Percentiles rank a stretch among this genome's conserved stretches.
These are phyloP conservation scores for Hyalella azteca DNA, from an alignment of 2,888 invertebrate species.

Conservation along the genomic window DNA sequence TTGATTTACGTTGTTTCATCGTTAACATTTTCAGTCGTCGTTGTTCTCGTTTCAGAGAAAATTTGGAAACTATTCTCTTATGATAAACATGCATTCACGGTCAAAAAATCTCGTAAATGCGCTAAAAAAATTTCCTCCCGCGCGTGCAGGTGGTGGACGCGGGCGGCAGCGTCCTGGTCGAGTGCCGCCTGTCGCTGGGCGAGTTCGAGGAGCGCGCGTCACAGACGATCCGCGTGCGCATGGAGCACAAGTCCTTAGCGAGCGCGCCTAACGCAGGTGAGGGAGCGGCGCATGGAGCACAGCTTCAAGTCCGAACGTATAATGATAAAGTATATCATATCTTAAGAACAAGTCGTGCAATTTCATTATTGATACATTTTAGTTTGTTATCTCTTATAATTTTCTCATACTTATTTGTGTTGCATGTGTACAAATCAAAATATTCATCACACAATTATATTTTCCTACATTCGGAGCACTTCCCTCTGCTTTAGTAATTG, in stretches of 20 bases:
- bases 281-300: slow-evolving; percentile 22
- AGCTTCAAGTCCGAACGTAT: neutral
- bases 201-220: slow-evolving; percentile 22
- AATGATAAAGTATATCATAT: too few relatives aligned
- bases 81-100: neutral
- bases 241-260: slow-evolving; percentile 29
- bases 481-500: too few relatives aligned
- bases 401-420: neutral
- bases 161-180: slow-evolving; percentile 31
- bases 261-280: slow-evolving; percentile 11
- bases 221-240: neutral
- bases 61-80: too few relatives aligned
- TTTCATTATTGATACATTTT: neutral
- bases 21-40: too few relatives aligned
- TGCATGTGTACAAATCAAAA: too few relatives aligned
- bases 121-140: neutral
- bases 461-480: too few relatives aligned
- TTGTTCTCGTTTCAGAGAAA: too few relatives aligned
- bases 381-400: neutral
- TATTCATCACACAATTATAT: too few relatives aligned
- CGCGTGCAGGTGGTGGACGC: neutral
- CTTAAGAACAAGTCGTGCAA: neutral
- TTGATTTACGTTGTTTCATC: too few relatives aligned
- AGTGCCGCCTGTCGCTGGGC: slow-evolving; percentile 10
- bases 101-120: neutral